Base-by-base conservation (phyloP, 1,140 invertebrate genomes). In the Halesus radiatus region DNA sequence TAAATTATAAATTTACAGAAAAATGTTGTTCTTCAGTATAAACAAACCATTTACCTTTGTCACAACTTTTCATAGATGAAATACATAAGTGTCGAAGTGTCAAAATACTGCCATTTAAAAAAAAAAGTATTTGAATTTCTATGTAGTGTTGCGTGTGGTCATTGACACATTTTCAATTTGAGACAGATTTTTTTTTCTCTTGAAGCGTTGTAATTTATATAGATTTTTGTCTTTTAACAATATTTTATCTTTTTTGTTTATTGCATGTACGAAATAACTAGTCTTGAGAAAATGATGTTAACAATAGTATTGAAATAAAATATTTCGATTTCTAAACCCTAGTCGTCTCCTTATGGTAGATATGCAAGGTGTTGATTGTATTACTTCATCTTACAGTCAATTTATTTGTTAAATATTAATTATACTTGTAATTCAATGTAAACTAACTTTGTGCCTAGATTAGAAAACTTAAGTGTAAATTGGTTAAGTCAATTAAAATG, bases 261-360 rank as follows among this genome's bases (percentile, higher is more conserved):
- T 68, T 54, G 73, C 37, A 76, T 76, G 75, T 76, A 76, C 23
- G 75, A 76, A 76, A 62, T 76, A 76, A 62, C 75, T 76, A 76
- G 75, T 76, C 75, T 76, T 64, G 60, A 23, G 32, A 64, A 75
- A 75, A 75, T 75, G 54, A 75, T 26, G 23, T 29, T 75, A 75
- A 75, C 72, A 75, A 66, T 66, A 50, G 16, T 64, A 76, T 54
- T 56, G 22, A 15, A 72, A 72, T 45, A 50, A 50, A 72, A 72
- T 72, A 60, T 56, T 54, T 75, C 20, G 58, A 56, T 58, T 75
- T 26, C 52, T 73, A 56, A 75, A 75, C 52, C 56, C 72, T 75
- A 75, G 72, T 75, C 72, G 29, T 56, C 53, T 58, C 53, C 22
- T 23, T 73, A 68, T n/a, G 29, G 64, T 53, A 72, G 68, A 52